Evolutionary conservation across 2,797 vertebrate species (phyloP).

Genomic region (Eulemur mongoz): DNA sequence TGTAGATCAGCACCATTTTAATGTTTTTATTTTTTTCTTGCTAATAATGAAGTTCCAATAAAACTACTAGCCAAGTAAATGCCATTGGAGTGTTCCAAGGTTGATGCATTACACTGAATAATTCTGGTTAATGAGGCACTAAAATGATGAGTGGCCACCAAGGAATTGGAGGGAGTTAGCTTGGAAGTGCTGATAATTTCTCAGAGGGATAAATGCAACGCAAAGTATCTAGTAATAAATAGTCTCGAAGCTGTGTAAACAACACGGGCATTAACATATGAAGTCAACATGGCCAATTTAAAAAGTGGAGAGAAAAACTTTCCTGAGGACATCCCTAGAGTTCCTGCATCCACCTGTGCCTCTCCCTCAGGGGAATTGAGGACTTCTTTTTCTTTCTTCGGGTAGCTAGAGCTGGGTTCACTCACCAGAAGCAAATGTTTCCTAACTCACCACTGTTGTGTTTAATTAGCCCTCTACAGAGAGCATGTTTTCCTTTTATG

Average conservation of each 20-base stretch:
- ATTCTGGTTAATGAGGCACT: not conserved
- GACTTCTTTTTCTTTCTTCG: too few species aligned
- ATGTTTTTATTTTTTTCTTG: not conserved
- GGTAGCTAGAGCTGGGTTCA: rapidly evolving
- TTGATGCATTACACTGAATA: not conserved
- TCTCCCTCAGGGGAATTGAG: rapidly evolving
- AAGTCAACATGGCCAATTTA: too few species aligned
- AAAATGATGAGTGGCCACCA: not conserved
- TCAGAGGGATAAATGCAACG: rapidly evolving
- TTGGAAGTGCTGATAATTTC: not conserved
- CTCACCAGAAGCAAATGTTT: not conserved
- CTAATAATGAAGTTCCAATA: not conserved
- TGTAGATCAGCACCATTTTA: rapidly evolving
- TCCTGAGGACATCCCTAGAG: rapidly evolving
- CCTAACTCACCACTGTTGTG: rapidly evolving
- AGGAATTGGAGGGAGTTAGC: rapidly evolving
- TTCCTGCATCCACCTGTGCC: rapidly evolving
- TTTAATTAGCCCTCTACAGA: not conserved
- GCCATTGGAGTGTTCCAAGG: not conserved
- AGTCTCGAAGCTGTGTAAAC: rapidly evolving
- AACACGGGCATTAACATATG: rapidly evolving
- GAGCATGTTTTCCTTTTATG: not conserved
- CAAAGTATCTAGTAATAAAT: not conserved
- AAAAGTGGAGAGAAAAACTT: rapidly evolving
- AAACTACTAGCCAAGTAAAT: not conserved